Conservation (phyloP, 2,113 vertebrate genomes). For the Ranitomeya imitator region DNA sequence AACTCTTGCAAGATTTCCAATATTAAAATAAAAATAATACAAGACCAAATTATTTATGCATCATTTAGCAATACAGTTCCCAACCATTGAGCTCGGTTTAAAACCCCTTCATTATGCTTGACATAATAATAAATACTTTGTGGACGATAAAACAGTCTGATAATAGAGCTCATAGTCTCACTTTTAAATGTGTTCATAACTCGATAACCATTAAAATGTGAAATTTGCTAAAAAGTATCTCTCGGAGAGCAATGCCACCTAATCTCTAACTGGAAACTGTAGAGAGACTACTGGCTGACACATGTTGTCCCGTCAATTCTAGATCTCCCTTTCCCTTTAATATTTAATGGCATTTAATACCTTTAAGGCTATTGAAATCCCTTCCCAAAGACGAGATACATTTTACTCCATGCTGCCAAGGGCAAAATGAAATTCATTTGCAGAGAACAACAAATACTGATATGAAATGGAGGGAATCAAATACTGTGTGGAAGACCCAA, state of each 20-base stretch:
- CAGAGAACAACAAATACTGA: slow-evolving; percentile 48
- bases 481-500: slow-evolving; percentile 45
- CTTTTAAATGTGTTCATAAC: slow-evolving; percentile 11
- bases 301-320: neutral
- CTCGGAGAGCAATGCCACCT: neutral
- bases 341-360: slow-evolving; percentile 37
- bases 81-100: slow-evolving; percentile 32
- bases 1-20: slow-evolving; percentile 53
- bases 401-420: slow-evolving; percentile 12
- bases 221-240: slow-evolving; percentile 3
- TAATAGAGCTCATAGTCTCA: slow-evolving; percentile 1
- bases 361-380: slow-evolving; percentile 7
- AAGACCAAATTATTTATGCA: slow-evolving; percentile 52
- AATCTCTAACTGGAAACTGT: neutral
- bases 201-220: neutral
- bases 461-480: slow-evolving; percentile 44
- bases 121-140: slow-evolving; percentile 56
- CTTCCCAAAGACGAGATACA: neutral
- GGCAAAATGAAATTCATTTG: slow-evolving; percentile 20
- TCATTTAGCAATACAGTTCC: slow-evolving; percentile 43
- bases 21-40: slow-evolving; percentile 57
- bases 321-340: neutral
- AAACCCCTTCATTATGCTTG: slow-evolving; percentile 24
- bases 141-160: slow-evolving; percentile 35
- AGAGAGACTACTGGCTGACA: neutral